These are phyloP conservation scores for Adoxophyes honmai DNA, from an alignment of 1,140 invertebrate species.

Conservation along the genomic window DNA sequence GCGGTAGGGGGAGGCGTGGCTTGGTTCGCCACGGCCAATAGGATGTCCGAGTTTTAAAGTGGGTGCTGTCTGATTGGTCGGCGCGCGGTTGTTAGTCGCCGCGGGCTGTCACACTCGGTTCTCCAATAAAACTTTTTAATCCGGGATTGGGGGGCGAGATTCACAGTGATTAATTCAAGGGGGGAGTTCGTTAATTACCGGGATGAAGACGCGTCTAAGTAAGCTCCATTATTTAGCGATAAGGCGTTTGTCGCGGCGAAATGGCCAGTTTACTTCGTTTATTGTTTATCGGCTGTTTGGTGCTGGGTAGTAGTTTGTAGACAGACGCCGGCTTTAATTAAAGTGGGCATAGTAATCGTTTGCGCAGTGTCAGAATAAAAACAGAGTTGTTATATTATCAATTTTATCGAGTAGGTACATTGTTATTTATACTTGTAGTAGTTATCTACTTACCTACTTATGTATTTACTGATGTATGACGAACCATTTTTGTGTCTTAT, in stretches of 20 bases:
- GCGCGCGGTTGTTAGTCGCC: slow-evolving; percentile 25
- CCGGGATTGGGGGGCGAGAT: slow-evolving; percentile 71
- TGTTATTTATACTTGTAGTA: too few relatives aligned
- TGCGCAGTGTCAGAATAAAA: too few relatives aligned
- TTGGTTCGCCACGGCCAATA: slow-evolving; percentile 38
- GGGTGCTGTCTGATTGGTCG: slow-evolving; percentile 40
- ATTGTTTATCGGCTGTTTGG: slow-evolving; percentile 64
- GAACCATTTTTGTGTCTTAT: too few relatives aligned
- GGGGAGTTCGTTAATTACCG: slow-evolving; percentile 61
- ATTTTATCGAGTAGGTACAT: too few relatives aligned
- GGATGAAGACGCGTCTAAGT: slow-evolving; percentile 74
- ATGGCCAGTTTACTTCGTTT: slow-evolving; percentile 70
- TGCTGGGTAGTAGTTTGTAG: not conserved
- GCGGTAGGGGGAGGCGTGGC: slow-evolving; percentile 45
- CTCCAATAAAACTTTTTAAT: slow-evolving; percentile 76
- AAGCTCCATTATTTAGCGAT: slow-evolving; percentile 69
- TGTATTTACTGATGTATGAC: not conserved
- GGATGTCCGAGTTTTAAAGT: slow-evolving; percentile 23
- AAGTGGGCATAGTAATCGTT: too few relatives aligned
- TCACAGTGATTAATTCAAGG: slow-evolving; percentile 74
- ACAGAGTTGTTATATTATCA: too few relatives aligned
- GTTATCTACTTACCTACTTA: not conserved
- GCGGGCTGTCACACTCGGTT: slow-evolving; percentile 52
- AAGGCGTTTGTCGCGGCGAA: slow-evolving; percentile 69
- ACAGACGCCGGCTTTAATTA: too few relatives aligned